A percentile compares a stretch with the other conserved stretches of the same genome.
Conservation (phyloP, 2,797 vertebrate genomes). For the Melanotaenia nigrans region DNA sequence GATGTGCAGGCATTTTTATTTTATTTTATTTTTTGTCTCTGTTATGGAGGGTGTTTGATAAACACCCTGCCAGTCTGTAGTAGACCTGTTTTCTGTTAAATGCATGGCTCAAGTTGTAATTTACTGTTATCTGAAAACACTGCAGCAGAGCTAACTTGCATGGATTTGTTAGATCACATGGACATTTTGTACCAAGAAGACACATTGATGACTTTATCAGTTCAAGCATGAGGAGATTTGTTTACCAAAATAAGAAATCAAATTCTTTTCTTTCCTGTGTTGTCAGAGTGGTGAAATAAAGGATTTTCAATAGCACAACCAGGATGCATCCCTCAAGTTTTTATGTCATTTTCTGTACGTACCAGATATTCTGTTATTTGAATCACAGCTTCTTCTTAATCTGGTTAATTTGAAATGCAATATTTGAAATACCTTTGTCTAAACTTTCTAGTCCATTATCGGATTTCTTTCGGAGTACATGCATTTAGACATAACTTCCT, state of each 20-base stretch:
- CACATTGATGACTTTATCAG: background rate
- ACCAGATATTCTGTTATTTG: background rate
- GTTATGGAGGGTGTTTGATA: background rate
- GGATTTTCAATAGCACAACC: background rate
- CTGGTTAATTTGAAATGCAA: background rate
- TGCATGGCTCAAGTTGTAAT: background rate
- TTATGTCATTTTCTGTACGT: background rate
- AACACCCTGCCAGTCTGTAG: background rate
- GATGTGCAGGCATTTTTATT: slow-evolving; percentile 14
- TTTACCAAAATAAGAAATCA: background rate
- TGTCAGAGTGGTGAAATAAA: background rate
- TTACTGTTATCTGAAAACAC: background rate
- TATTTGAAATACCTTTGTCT: no score
- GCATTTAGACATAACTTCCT: no score
- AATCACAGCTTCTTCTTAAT: background rate
- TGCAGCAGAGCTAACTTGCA: background rate
- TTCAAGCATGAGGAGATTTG: background rate
- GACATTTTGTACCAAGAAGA: background rate
- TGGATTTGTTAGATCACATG: background rate
- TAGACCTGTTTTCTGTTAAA: background rate
- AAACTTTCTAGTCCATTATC: no score
- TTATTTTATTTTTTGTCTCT: slow-evolving; percentile 4
- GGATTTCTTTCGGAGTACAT: no score
- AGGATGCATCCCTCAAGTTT: background rate
- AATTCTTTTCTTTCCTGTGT: background rate